phyloP scores from a whole-genome alignment of 1,140 invertebrate genomes.

The Lanistes nyassanus region DNA sequence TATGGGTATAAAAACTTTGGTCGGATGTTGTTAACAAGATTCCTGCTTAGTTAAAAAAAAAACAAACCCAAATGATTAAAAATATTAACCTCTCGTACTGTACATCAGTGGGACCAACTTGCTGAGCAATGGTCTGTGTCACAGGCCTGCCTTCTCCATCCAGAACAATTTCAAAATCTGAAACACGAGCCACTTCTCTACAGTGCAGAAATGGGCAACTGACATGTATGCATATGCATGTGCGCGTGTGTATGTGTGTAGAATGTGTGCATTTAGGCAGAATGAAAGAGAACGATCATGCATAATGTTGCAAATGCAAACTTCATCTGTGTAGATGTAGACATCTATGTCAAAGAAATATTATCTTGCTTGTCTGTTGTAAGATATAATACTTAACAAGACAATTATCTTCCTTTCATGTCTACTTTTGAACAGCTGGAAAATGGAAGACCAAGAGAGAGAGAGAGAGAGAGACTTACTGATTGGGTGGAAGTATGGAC shows the following conservation, averaged over 20 bases:
- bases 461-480: constrained; percentile 23
- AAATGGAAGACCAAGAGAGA: too few species aligned
- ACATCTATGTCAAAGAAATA: neutral
- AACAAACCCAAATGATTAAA: neutral
- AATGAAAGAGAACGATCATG: neutral
- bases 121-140: neutral
- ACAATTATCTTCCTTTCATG: neutral
- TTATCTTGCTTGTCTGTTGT: neutral
- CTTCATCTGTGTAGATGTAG: neutral
- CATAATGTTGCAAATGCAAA: too few species aligned
- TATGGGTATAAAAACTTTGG: neutral
- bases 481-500: constrained; percentile 36
- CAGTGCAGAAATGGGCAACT: neutral
- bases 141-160: constrained; percentile 23
- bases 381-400: too few species aligned
- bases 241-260: neutral
- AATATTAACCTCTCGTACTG: constrained; percentile 28
- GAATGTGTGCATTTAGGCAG: too few species aligned
- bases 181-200: neutral
- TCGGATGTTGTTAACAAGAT: neutral
- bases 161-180: constrained; percentile 43
- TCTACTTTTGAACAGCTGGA: neutral
- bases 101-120: neutral
- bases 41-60: neutral
- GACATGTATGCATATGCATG: neutral